Base-by-base conservation (phyloP, 1,140 invertebrate genomes). In the Cataglyphis hispanica region DNA sequence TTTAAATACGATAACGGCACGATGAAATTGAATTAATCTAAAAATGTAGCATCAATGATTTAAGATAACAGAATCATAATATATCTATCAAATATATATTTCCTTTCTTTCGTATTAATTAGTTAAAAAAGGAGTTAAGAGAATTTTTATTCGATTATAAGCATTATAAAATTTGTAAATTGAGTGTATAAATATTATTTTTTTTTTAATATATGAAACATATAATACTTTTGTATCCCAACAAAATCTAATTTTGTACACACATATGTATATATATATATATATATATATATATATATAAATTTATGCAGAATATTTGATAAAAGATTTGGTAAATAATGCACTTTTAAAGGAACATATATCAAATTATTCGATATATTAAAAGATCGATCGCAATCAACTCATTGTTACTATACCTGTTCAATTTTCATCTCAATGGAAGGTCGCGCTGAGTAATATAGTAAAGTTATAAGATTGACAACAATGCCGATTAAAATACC, bases 401-500 rank as follows among this genome's bases (percentile, higher is more conserved):
- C 31, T 0, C 5, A 1, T 19, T 19, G 58, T 69, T 25, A 64
- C 19, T 60, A 76, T 70, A 95, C 93, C 86, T 92, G 87, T 76
- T 94, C 90, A 89, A 94, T 94, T 22, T 92, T 85, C 0, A 94
- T 91, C 2, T 86, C 19, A 4, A 97, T 89, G 40, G 94, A 93
- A 3, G 97, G 97, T 87, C 96, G 93, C 0, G 97, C 96, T 67
- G 96, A 95, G 56, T 95, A 95, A 91, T 97, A 97, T 6, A 97
- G 89, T 16, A 97, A 91, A 61, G 97, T 94, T 0, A 96, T 25
- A 1, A 97, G 81, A 78, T 97, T 97, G 4, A 96, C 87, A 5
- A 91, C 95, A 56, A 97, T 96, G n/a, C 97, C 97, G 84, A 97
- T 95, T 11, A 97, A 88, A 76, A 97, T 97, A n/a, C 97, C 97